Evolutionary conservation across 2,113 vertebrate species (phyloP).

Genomic region (Alethe castanea): DNA sequence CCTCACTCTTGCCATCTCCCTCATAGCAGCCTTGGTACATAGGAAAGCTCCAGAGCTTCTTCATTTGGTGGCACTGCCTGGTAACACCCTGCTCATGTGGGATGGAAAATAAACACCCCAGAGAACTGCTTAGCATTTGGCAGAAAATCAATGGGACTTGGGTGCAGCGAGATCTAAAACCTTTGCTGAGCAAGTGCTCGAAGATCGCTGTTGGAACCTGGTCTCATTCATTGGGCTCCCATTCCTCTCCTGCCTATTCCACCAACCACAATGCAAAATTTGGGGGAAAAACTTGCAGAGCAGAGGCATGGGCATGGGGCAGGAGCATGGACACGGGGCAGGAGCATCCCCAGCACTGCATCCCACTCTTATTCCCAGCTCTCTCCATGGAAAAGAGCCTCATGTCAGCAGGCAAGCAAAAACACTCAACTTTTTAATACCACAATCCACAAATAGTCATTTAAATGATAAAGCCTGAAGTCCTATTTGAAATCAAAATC

Average conservation of each 20-base stretch:
- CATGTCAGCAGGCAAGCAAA: not conserved
- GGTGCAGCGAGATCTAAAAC: accelerated
- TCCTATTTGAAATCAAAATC: not conserved
- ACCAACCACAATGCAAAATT: not conserved
- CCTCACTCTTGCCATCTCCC: not conserved
- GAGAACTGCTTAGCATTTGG: not conserved
- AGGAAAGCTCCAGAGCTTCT: not conserved
- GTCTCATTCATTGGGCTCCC: not conserved
- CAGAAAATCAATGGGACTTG: not conserved
- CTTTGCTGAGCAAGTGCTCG: not conserved
- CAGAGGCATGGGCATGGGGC: accelerated
- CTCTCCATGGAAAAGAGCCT: not conserved
- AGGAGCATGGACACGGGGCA: not conserved
- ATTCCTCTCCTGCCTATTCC: not conserved
- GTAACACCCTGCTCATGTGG: not conserved
- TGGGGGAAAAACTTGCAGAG: not conserved
- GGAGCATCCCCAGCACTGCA: not conserved
- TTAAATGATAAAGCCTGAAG: not conserved
- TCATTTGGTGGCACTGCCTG: not conserved
- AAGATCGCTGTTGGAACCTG: not conserved
- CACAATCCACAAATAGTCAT: not conserved
- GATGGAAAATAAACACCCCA: not conserved
- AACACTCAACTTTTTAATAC: not conserved
- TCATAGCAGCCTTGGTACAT: too few relatives aligned
- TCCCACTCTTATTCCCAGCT: not conserved